Conservation (phyloP, 2,888 invertebrate genomes). For the Apodemia mormo region DNA sequence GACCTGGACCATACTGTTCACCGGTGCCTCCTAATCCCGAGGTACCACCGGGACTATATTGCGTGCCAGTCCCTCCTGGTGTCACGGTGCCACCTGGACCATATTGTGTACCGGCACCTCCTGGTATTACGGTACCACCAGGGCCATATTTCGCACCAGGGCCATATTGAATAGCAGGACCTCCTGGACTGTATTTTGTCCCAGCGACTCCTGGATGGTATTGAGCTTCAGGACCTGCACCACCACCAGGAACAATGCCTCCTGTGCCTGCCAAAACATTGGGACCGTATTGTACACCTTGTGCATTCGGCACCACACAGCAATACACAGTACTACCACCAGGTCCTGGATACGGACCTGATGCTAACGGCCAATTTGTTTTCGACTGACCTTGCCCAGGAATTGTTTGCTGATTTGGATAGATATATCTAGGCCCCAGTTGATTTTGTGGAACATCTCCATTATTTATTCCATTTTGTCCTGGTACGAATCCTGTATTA, state of each 20-base stretch:
- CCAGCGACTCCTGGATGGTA: conserved; percentile 25
- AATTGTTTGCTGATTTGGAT: conserved; percentile 4
- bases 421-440: neutral
- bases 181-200: neutral
- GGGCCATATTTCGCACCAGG: neutral
- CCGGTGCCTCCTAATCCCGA: conserved; percentile 29
- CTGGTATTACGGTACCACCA: neutral
- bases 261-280: conserved; percentile 24
- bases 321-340: conserved; percentile 38
- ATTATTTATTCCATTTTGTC: conserved; percentile 23
- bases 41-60: conserved; percentile 20
- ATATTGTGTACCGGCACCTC: conserved; percentile 6
- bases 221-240: conserved; percentile 21
- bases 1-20: conserved; percentile 20
- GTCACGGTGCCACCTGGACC: conserved; percentile 22
- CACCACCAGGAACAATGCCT: conserved; percentile 12
- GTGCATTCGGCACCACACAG: conserved; percentile 35
- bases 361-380: conserved; percentile 35
- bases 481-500: conserved; percentile 27
- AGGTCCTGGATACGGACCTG: conserved; percentile 36
- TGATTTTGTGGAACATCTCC: conserved; percentile 19
- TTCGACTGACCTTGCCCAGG: conserved; percentile 8
- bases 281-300: conserved; percentile 22
- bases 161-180: neutral
- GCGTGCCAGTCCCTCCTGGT: conserved; percentile 26